Conservation (phyloP, 2,888 invertebrate species). For the Tortricodes alternella region DNA sequence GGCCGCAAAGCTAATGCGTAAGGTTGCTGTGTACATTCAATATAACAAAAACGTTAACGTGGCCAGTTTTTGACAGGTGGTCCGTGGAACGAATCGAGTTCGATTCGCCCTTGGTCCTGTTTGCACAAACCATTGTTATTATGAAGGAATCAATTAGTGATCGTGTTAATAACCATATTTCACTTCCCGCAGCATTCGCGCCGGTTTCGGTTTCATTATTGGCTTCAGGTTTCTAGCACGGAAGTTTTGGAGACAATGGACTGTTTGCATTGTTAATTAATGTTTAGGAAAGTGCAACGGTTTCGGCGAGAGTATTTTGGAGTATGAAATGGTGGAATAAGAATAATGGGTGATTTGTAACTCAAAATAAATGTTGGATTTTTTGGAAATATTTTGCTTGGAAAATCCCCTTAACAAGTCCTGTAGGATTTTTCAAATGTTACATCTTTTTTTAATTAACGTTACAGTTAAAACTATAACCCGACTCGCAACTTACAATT, state of each 20-base stretch:
- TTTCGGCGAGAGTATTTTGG: not conserved
- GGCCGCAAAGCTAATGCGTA: no score
- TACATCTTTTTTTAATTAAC: no score
- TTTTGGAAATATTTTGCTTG: no score
- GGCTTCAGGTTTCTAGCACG: constrained; percentile 19
- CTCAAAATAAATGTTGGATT: no score
- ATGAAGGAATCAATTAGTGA: constrained; percentile 26
- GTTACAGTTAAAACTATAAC: no score
- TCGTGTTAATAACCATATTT: constrained; percentile 25
- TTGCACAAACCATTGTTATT: constrained; percentile 27
- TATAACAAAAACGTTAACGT: not conserved
- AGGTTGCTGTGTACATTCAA: no score
- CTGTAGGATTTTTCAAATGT: no score
- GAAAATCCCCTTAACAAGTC: no score
- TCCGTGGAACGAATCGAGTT: constrained; percentile 18
- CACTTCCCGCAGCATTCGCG: not conserved
- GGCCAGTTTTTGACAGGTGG: not conserved
- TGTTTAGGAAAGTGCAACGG: constrained; percentile 19
- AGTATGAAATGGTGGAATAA: not conserved
- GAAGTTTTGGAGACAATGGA: constrained; percentile 11
- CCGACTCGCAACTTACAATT: no score
- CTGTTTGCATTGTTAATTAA: constrained; percentile 10
- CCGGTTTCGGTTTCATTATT: not conserved
- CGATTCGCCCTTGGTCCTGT: not conserved
- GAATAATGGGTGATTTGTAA: not conserved